Base-by-base conservation (phyloP, 2,888 invertebrate genomes). In the Papilio protenor region DNA sequence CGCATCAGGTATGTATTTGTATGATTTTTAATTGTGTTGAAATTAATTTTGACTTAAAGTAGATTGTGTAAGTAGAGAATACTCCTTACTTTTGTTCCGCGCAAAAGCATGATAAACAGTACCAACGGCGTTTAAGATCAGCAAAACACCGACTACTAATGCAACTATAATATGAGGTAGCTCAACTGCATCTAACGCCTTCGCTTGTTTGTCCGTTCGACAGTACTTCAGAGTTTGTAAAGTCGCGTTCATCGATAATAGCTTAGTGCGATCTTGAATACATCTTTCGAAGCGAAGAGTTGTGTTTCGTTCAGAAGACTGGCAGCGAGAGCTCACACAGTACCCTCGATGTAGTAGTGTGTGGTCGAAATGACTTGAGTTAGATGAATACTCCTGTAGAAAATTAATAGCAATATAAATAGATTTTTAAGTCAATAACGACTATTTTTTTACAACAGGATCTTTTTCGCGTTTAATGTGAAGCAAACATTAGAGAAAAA, bases 261-360 rank as follows among this genome's bases (percentile, higher is more conserved):
- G 80, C 1, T 83, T 79, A 0, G 87, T 88, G 85, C 87, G 87
- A 6, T 81, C 83, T 23, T 84, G 79, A 5, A 86, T 87, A 82
- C 91, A 90, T 8, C 79, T 85, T 82, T 91, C 89, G 85, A 91
- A 91, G 79, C 89, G 88, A 0, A 82, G 83, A 14, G 81, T 81
- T 4, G 77, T 79, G 79, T 82, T 83, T 73, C 64, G 21, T 0
- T 81, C 84, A 14, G 57, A 74, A 4, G 85, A 73, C 1, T 83
- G 80, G 77, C 92, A 92, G 40, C 91, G 88, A 18, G 87, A 81
- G 79, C 88, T 89, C 52, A 92, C 87, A 85, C 92, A 92, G 86
- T 91, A 90, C 5, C 92, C 92, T 21, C 92, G 90, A 81, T 92
- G 91, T 1, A 93, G 81, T 4, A 85, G 83, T 18, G 88, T 90